These are phyloP conservation scores for Lichenostomus cassidix DNA, from an alignment of 2,113 vertebrate species.

Conservation along the genomic window DNA sequence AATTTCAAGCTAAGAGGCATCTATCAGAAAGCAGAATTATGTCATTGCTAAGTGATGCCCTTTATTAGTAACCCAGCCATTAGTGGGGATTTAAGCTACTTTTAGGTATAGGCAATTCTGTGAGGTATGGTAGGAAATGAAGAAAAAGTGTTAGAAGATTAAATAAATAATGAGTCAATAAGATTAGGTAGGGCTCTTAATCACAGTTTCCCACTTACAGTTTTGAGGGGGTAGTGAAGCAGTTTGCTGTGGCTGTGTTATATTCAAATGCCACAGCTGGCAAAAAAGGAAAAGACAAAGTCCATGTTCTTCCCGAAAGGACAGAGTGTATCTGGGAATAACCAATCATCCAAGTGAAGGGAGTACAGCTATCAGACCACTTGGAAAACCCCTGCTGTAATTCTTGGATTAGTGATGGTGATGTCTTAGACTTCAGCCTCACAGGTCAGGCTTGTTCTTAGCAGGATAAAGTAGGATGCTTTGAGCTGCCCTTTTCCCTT, in stretches of 20 bases:
- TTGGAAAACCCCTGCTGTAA: neutral
- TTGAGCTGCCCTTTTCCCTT: neutral
- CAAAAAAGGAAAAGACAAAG: neutral
- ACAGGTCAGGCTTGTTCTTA: neutral
- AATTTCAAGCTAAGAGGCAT: neutral
- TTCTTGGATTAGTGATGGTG: neutral
- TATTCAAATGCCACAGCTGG: neutral
- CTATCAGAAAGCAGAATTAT: neutral
- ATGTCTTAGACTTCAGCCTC: neutral
- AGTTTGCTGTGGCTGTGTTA: neutral
- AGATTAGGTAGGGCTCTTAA: neutral
- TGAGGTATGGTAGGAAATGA: neutral
- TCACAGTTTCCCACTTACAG: neutral
- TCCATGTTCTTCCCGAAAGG: neutral
- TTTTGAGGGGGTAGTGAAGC: neutral
- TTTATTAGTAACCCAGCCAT: neutral
- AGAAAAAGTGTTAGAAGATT: neutral
- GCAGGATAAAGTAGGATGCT: neutral
- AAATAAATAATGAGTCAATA: neutral
- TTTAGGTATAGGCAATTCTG: neutral
- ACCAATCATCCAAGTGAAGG: neutral
- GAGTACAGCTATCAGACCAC: neutral
- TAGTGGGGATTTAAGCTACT: neutral
- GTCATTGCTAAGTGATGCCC: neutral
- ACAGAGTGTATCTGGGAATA: neutral